Evolutionary conservation across 1,140 invertebrate species (phyloP), one percentile per base, ranked within the genome.

Genomic region (Psix sp.): DNA sequence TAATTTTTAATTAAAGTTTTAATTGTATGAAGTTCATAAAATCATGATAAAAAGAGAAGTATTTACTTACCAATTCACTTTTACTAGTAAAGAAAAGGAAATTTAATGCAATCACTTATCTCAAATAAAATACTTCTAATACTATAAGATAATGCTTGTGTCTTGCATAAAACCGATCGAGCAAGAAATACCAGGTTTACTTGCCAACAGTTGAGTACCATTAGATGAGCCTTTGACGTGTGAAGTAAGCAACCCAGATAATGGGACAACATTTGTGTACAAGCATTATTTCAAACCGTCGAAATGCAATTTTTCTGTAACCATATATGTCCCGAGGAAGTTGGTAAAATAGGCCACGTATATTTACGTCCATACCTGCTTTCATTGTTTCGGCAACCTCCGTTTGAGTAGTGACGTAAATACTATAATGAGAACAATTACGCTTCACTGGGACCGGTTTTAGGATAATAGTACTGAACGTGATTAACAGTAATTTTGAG

Each of bases 161-260:
- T 18, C 31, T 35, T 29, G 33, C 24, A 21, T 5, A 15, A 13
- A 14, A 4, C 24, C 21, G 42, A 73, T 73, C 54, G 40, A 60
- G 48, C 70, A 62, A 29, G 52, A 73, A 73, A 52, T 45, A 65
- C 51, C 36, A 65, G 39, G 29, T 29, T 7, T 35, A n/a, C 3
- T 29, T 18, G 52, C 10, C 14, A 66, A 54, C 54, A 73, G 62
- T 66, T 48, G 40, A 7, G 17, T 26, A 21, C 31, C 20, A 80
- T 83, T 81, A 81, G 29, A n/a, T n/a, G 72, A 77, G 14, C 70
- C 52, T 43, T 36, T 80, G 66, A 66, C 70, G 76, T 82, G 78
- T 79, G 57, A 80, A 82, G 66, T 45, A 60, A 56, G 62, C 46
- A 76, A 83, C 77, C 77, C 67, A 81, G 57, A 76, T 77, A 66